Conservation (phyloP, 2,888 invertebrate genomes). For the Tipula confusa region DNA sequence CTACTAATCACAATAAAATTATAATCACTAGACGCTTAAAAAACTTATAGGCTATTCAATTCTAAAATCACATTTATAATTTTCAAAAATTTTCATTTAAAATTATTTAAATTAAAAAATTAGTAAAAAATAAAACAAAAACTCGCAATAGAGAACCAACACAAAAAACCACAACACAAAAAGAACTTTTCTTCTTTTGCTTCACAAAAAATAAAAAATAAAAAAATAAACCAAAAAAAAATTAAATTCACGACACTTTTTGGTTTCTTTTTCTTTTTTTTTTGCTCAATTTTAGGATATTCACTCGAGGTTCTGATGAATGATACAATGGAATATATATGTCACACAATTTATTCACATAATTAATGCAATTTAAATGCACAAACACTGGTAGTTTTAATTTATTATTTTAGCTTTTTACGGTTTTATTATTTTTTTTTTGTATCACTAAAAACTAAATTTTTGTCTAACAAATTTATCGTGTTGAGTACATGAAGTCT, state of each 20-base stretch:
- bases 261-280: not conserved
- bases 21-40: not conserved
- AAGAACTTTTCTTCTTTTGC: not conserved
- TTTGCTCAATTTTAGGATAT: not conserved
- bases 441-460: not conserved
- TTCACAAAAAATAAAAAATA: too few species aligned
- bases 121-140: too few species aligned
- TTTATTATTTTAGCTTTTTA: not conserved
- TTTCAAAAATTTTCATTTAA: constrained; percentile 16
- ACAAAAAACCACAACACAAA: constrained; percentile 15
- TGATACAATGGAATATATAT: not conserved
- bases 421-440: not conserved
- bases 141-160: not conserved
- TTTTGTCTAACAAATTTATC: constrained; percentile 3
- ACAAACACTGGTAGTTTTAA: not conserved
- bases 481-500: constrained; percentile 12
- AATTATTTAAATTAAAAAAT: not conserved
- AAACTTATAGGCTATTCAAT: not conserved
- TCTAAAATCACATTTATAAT: constrained; percentile 15
- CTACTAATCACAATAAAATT: not conserved
- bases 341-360: not conserved
- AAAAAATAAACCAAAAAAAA: not conserved
- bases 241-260: not conserved
- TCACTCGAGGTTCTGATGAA: not conserved
- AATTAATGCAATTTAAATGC: not conserved